Base-by-base conservation (phyloP, 2,113 vertebrate species). In the Pterocles orientalis region DNA sequence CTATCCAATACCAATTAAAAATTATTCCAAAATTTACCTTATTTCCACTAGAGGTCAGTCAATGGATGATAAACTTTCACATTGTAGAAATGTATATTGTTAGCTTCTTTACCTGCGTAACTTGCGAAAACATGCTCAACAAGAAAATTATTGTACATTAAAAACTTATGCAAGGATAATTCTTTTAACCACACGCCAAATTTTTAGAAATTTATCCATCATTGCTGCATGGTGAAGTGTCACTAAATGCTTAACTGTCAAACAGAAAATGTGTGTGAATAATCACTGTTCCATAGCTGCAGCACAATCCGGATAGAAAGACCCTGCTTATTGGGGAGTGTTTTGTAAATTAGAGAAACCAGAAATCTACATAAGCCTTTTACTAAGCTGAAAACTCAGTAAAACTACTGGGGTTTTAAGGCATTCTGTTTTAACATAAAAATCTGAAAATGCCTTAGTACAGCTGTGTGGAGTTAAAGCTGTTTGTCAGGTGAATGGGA, bases 11-110 rank as follows among this genome's bases (percentile, higher is more conserved):
- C 2, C 12, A 79, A 66, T 50, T 62, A 12, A 61, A 82, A 47
- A 28, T 8, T 34, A 69, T 56, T 60, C 21, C 16, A 73, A 66
- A 77, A n/a, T 90, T 34, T 80, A n/a, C 16, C 5, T 53, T 77
- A 7, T 68, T 87, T 85, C 95, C 96, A 95, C 95, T 96, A 97
- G 96, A 94, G 90, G 96, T 95, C 96, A 95, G 94, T 64, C 82
- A 95, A 88, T 51, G 88, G 71, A 96, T 77, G 29, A 79, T 47
- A 86, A 92, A 96, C 14, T 71, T 82, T 75, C 43, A 10, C 12
- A 12, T 7, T 78, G 28, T 51, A 66, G 31, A 41, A 57, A 82
- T 23, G 7, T 15, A 2, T 58, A 23, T 65, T 60, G 8, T 54
- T 64, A 69, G 7, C 24, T 71, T 58, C 34, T 78, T 91, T 89